Conservation (phyloP, 2,797 vertebrate genomes). For the Myotis planiceps region DNA sequence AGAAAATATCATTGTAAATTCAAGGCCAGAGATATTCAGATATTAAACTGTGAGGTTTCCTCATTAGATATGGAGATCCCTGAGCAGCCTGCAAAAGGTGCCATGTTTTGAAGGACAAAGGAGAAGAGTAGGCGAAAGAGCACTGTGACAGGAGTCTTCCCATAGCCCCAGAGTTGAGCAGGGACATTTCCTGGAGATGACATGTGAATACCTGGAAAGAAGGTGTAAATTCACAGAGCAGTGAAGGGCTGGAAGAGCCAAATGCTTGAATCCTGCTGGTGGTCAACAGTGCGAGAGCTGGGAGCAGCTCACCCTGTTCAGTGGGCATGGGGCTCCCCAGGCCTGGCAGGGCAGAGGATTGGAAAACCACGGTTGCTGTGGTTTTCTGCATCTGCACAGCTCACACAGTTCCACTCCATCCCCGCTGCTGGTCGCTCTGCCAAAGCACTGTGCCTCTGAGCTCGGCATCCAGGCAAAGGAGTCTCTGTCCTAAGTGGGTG, state of each 20-base stretch:
- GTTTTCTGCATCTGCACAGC: background rate
- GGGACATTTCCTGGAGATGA: background rate
- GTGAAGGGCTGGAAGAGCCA: background rate
- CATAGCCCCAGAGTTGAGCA: background rate
- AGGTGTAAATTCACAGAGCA: background rate
- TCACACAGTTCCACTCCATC: background rate
- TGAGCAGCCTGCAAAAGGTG: background rate
- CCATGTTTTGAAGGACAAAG: background rate
- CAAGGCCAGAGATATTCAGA: background rate
- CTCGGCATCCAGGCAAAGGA: background rate
- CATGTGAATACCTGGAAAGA: background rate
- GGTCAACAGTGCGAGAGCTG: background rate
- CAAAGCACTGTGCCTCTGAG: background rate
- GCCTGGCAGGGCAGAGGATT: background rate
- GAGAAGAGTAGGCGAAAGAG: background rate
- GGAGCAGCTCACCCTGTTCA: background rate
- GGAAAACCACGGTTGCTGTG: background rate
- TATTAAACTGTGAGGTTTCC: background rate
- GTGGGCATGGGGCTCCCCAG: accelerated
- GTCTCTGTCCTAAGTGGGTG: background rate
- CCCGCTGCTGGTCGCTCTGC: background rate
- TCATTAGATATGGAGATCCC: background rate
- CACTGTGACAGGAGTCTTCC: too few relatives aligned
- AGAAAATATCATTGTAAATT: background rate
- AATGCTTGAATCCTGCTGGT: background rate